Base-by-base conservation (phyloP, 2,797 vertebrate species). In the Cyprinella venusta region DNA sequence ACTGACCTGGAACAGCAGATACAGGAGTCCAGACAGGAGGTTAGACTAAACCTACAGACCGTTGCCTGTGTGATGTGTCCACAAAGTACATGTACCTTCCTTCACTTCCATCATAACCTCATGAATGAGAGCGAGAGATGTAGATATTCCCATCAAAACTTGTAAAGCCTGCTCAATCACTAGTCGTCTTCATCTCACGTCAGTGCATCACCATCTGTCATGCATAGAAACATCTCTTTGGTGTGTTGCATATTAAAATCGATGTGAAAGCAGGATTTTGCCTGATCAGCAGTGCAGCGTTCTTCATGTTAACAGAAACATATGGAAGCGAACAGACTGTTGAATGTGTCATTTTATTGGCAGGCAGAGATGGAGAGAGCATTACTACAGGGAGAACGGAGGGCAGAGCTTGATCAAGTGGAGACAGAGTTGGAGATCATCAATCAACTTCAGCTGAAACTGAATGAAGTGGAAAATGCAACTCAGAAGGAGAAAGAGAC, bases 291-390 rank as follows among this genome's bases (percentile, higher is more conserved):
- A 83, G 70, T 63, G 24, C 50, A 54, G 21, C 1, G 4, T 36
- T 68, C 42, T 67, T 76, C 74, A 76, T 68, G 33, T 67, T 67
- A 80, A 48, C 33, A 52, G 78, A 63, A 79, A 38, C 54, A 65
- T 81, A 79, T 74, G 85, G 56, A 86, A 81, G 40, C 16, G 38
- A 79, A 84, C 65, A 71, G 56, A 79, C 64, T 70, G 30, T 69
- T 83, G 30, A 19, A 78, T 76, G 70, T 81, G 18, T 80, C 24
- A 76, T 84, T 87, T 76, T 88, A 54, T n/a, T 36, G 24, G 24
- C 87, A 99, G 98, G 96, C 96, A 30, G 97, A 99, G 92, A 97
- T 99, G 96, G 98, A 99, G 91, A 94, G 94, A 40, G 98, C 97
- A 0, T 92, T 99, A 89, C 94, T 99, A 90, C 97, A 98, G 89